Percentiles rank a stretch among this genome's conserved stretches.
phyloP scores from a whole-genome alignment of 2,113 vertebrate genomes.

The Varanus salvator region DNA sequence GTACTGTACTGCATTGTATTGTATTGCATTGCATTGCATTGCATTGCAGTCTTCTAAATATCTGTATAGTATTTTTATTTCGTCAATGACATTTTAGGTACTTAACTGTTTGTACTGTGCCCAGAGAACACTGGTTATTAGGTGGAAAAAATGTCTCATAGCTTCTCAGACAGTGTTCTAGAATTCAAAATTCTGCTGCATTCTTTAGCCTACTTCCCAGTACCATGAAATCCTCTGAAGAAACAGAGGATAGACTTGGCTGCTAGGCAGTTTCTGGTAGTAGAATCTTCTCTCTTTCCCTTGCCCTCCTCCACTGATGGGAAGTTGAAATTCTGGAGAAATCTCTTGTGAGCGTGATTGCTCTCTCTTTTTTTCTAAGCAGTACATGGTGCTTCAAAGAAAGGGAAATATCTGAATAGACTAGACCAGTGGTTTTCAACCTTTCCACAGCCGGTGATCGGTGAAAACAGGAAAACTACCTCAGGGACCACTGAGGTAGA shows the following conservation, averaged over 20 bases:
- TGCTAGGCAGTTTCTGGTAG: neutral
- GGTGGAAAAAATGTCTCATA: neutral
- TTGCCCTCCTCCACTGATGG: neutral
- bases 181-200: neutral
- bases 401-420: neutral
- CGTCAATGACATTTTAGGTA: no score
- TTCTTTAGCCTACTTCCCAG: neutral
- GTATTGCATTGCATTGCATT: no score
- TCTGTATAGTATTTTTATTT: no score
- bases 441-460: no score
- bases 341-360: no score
- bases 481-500: no score
- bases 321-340: neutral
- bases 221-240: neutral
- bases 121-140: no score
- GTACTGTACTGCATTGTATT: no score
- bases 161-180: neutral
- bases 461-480: no score
- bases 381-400: neutral
- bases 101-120: no score
- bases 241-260: neutral
- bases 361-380: neutral
- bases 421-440: no score
- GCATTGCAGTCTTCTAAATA: no score
- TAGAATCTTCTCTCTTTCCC: neutral